Conservation (phyloP, 2,888 invertebrate genomes). For the Hybos culiciformis region DNA sequence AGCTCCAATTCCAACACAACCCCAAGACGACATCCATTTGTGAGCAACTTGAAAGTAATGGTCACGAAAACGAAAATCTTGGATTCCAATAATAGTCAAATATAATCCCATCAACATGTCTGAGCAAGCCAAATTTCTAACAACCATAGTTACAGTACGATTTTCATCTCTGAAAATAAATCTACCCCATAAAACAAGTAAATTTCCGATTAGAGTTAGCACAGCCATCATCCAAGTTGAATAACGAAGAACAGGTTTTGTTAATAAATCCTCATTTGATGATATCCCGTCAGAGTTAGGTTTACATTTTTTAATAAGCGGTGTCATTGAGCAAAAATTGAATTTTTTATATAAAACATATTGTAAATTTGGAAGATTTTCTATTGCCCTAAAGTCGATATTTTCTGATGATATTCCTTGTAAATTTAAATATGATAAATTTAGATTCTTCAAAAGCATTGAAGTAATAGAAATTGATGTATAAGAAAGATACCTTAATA, state of each 20-base stretch:
- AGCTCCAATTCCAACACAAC: constrained; percentile 47
- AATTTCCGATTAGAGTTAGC: constrained; percentile 47
- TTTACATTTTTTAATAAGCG: constrained; percentile 41
- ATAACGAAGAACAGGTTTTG: constrained; percentile 41
- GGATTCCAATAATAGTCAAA: constrained; percentile 44
- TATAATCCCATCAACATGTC: constrained; percentile 57
- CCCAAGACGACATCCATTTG: constrained; percentile 50
- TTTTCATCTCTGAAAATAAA: constrained; percentile 47
- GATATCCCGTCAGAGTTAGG: constrained; percentile 52
- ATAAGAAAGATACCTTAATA: constrained; percentile 32
- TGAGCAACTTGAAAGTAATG: constrained; percentile 44
- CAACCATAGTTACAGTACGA: constrained; percentile 45
- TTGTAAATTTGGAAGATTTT: constrained; percentile 37
- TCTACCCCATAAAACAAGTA: constrained; percentile 47
- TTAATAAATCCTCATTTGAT: constrained; percentile 43
- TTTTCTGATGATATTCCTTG: constrained; percentile 36
- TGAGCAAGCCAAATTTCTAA: constrained; percentile 50
- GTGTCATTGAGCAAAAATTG: constrained; percentile 47
- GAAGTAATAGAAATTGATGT: constrained; percentile 28
- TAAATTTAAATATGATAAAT: constrained; percentile 36
- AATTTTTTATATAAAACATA: constrained; percentile 48
- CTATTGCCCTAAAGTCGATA: constrained; percentile 39
- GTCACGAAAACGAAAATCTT: constrained; percentile 44
- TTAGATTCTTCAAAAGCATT: constrained; percentile 22
- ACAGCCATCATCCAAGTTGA: constrained; percentile 49